phyloP scores from a whole-genome alignment of 2,113 vertebrate genomes.

The Platysteira castanea region DNA sequence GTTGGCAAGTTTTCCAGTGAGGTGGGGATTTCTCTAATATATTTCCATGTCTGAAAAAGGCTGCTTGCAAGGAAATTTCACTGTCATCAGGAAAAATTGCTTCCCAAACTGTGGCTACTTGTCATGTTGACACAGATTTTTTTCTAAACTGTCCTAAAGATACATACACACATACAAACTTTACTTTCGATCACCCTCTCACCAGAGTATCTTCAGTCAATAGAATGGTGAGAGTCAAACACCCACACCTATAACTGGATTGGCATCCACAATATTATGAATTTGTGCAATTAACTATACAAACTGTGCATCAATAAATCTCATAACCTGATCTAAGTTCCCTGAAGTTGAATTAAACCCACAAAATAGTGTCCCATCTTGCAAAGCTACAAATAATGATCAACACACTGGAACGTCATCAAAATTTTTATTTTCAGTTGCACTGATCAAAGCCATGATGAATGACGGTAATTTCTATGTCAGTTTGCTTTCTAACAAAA shows the following conservation, averaged over 20 bases:
- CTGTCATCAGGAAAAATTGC: not conserved
- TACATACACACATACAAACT: not conserved
- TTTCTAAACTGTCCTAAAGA: not conserved
- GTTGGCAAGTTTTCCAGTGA: not conserved
- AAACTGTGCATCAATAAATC: not conserved
- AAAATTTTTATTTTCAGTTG: not conserved
- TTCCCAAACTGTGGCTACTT: not conserved
- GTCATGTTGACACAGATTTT: not conserved
- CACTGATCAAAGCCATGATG: not conserved
- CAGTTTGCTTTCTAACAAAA: not conserved
- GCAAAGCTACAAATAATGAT: not conserved
- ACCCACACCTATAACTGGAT: not conserved
- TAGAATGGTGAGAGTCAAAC: not conserved
- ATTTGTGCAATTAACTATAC: not conserved
- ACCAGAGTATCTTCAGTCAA: not conserved
- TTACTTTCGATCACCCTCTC: not conserved
- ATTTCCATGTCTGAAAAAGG: not conserved
- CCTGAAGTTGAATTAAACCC: not conserved
- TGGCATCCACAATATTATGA: not conserved
- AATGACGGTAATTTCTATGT: not conserved
- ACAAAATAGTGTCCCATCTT: not conserved
- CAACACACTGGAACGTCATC: not conserved
- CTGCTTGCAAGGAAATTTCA: not conserved
- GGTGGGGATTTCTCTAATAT: not conserved
- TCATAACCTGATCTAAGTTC: not conserved